These are phyloP conservation scores for Cryptosula pallasiana DNA, from an alignment of 2,888 invertebrate genomes.

Conservation along the genomic window DNA sequence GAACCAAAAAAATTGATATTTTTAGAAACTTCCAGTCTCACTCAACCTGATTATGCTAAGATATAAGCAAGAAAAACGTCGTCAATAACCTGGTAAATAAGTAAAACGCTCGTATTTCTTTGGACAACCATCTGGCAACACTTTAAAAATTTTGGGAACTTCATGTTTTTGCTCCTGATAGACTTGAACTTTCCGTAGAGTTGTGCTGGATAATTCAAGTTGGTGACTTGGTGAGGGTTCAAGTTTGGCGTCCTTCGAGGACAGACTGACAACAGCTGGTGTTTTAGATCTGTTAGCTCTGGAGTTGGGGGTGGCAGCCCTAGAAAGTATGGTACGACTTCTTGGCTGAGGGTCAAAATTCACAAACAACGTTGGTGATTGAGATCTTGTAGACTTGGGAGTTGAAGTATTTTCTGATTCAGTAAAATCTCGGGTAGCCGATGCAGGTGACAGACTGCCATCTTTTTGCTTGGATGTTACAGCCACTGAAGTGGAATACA, in stretches of 20 bases:
- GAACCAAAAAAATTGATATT: too few species aligned
- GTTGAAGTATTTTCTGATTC: neutral
- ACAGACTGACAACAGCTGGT: neutral
- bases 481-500: too few species aligned
- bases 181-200: neutral
- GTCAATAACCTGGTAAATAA: slow-evolving; percentile 20
- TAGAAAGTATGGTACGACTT: neutral
- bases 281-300: neutral
- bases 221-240: neutral
- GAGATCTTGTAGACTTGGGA: neutral
- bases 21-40: too few species aligned
- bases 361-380: neutral
- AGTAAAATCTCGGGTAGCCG: too few species aligned
- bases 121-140: neutral
- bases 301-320: neutral
- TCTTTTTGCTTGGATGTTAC: neutral
- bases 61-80: too few species aligned
- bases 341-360: neutral
- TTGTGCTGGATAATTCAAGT: neutral
- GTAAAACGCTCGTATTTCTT: neutral
- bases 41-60: too few species aligned
- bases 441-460: neutral
- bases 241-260: neutral
- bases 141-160: neutral
- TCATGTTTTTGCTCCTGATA: neutral